A percentile compares a stretch with the other conserved stretches of the same genome.
Conservation (phyloP, 2,888 invertebrate species). For the Argynnis bischoffii region DNA sequence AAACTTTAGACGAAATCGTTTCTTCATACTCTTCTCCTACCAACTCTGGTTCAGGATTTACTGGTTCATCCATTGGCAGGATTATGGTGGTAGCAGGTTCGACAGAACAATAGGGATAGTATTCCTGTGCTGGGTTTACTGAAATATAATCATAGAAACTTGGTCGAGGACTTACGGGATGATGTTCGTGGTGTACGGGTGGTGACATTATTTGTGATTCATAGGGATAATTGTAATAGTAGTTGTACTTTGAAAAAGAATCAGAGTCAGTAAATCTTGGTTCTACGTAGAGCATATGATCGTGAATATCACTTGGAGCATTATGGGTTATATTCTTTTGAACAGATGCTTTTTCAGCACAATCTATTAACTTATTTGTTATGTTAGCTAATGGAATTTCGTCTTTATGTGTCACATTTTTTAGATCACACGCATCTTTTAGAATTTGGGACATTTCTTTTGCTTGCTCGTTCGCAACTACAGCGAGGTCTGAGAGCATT, state of each 20-base stretch:
- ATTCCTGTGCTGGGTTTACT: slow-evolving; percentile 53
- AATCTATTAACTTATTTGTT: slow-evolving; percentile 10
- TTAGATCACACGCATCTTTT: slow-evolving; percentile 55
- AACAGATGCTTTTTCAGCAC: not conserved
- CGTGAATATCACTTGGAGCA: slow-evolving; percentile 1
- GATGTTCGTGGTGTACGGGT: slow-evolving; percentile 47
- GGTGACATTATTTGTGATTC: slow-evolving; percentile 60
- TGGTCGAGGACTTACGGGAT: slow-evolving; percentile 58
- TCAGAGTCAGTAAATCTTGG: slow-evolving; percentile 35
- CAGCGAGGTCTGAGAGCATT: slow-evolving; percentile 64
- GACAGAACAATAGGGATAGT: slow-evolving; percentile 54
- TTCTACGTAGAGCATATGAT: slow-evolving; percentile 38
- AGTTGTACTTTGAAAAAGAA: slow-evolving; percentile 36
- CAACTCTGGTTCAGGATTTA: slow-evolving; percentile 63
- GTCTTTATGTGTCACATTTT: slow-evolving; percentile 49
- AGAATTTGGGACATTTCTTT: slow-evolving; percentile 63
- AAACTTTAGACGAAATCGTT: slow-evolving; percentile 65
- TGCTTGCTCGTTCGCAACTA: slow-evolving; percentile 67
- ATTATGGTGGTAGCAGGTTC: slow-evolving; percentile 55
- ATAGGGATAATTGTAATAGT: slow-evolving; percentile 50
- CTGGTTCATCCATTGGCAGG: slow-evolving; percentile 51
- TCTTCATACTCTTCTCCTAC: slow-evolving; percentile 73
- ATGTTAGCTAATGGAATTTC: slow-evolving; percentile 7
- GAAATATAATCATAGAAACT: slow-evolving; percentile 64
- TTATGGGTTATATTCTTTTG: not conserved